Conservation (phyloP, 2,888 invertebrate genomes). For the Eumerus sabulonum region DNA sequence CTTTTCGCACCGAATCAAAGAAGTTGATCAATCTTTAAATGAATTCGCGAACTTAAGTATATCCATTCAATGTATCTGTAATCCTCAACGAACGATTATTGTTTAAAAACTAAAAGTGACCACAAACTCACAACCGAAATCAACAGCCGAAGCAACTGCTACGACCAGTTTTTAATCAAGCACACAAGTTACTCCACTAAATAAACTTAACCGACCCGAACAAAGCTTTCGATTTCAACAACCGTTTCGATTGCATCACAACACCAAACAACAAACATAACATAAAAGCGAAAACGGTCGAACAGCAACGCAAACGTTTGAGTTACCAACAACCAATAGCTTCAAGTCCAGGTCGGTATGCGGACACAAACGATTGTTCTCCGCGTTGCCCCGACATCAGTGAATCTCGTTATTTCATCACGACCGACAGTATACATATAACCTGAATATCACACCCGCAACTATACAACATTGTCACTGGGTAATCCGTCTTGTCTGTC, state of each 20-base stretch:
- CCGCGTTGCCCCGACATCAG: conserved; percentile 12
- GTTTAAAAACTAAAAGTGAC: conserved; percentile 36
- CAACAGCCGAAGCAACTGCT: conserved; percentile 17
- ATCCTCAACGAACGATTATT: conserved; percentile 24
- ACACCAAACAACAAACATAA: conserved; percentile 2
- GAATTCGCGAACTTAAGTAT: conserved; percentile 1
- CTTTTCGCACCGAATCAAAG: conserved; percentile 3
- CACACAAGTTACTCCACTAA: conserved; percentile 30
- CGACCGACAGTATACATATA: conserved; percentile 44
- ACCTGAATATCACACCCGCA: conserved; percentile 58
- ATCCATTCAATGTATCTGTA: background rate
- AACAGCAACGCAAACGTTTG: conserved; percentile 9
- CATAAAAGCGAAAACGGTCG: conserved; percentile 24
- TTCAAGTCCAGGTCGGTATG: conserved; percentile 51
- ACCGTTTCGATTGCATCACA: conserved; percentile 53
- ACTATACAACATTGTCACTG: conserved; percentile 14
- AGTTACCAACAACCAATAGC: background rate
- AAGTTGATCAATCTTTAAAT: too few relatives aligned
- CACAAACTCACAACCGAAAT: background rate
- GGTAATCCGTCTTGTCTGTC: background rate
- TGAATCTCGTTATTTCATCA: conserved; percentile 59
- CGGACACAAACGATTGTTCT: conserved; percentile 48
- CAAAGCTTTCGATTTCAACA: conserved; percentile 60
- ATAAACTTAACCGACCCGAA: conserved; percentile 40
- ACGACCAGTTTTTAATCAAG: conserved; percentile 40